Base-by-base conservation (phyloP, 2,113 vertebrate species). In the Nycticorax nycticorax region DNA sequence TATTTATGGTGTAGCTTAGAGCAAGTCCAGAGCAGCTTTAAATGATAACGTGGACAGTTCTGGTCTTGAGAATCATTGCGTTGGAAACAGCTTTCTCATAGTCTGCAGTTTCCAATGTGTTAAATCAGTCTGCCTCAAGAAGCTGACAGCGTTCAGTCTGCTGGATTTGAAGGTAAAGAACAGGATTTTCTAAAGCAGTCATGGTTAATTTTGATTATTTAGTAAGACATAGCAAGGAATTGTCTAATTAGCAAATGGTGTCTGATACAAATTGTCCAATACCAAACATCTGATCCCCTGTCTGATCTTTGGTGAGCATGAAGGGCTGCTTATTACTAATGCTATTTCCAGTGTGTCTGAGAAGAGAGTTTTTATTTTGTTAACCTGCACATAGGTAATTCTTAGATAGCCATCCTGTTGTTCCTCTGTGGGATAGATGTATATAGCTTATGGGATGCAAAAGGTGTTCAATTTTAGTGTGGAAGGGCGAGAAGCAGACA, bases 101-200 rank as follows among this genome's bases (percentile, higher is more conserved):
- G 64, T 37, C 41, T 74, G 64, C 47, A 55, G 16, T 85, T 80
- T 71, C 68, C 67, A 56, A 57, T 0, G 1, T 62, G 68, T 77
- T 89, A 52, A 60, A 64, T 86, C 57, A 35, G n/a, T 26, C 66
- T 90, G 66, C 35, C 57, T 82, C 3, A 10, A 64, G 88, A 62
- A 68, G 19, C 17, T 73, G 56, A 39, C 47, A 69, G 32, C 9
- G 10, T 13, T 94, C 30, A 24, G 21, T 27, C 48, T 63, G 41
- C 66, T 85, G 53, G 39, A 56, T 67, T 27, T 76, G 57, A 82
- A 92, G n/a, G 39, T 72, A 92, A 88, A 94, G 63, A 76, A n/a
- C 10, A 62, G 20, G 11, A 60, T 92, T 93, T 93, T 88, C 63
- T 64, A 66, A 93, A 85, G 64, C 18, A 60, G n/a, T 35, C 1